Conservation (phyloP, 2,113 vertebrate species). For the Forbesichthys papilliferus region DNA sequence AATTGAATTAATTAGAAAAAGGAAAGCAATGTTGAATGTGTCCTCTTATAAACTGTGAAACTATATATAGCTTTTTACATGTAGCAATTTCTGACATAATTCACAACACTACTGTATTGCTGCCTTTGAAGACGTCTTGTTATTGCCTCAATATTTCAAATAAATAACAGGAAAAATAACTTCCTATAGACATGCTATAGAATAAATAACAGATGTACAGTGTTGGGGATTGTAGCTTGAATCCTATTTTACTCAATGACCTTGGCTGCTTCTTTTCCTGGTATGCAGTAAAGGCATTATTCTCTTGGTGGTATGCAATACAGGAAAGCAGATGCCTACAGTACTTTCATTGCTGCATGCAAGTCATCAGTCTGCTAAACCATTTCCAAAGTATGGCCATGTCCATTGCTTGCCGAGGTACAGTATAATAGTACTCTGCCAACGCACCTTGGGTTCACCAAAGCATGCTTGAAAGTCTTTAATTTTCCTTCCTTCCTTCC, state of each 20-base stretch:
- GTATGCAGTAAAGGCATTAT: slow-evolving; percentile 47
- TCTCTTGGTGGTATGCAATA: slow-evolving; percentile 43
- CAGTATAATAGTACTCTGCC: background rate
- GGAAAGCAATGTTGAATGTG: slow-evolving; percentile 13
- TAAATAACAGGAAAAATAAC: slow-evolving; percentile 34
- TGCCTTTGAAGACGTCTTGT: slow-evolving; percentile 18
- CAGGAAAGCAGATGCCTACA: slow-evolving; percentile 30
- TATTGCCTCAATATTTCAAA: slow-evolving; percentile 26
- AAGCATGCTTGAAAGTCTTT: background rate
- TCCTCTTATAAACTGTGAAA: slow-evolving; percentile 20
- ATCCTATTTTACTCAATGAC: slow-evolving; percentile 58
- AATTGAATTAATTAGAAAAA: background rate
- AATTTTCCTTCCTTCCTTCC: too few species aligned
- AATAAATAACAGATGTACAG: slow-evolving; percentile 61
- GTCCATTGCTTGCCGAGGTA: background rate
- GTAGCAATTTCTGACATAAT: slow-evolving; percentile 3
- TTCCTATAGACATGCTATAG: slow-evolving; percentile 21
- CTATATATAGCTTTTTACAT: slow-evolving; percentile 18
- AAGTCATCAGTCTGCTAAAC: slow-evolving; percentile 50
- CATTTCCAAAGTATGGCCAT: slow-evolving; percentile 45
- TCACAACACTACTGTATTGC: background rate
- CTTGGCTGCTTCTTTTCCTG: slow-evolving; percentile 54
- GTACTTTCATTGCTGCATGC: slow-evolving; percentile 40
- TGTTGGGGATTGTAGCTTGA: slow-evolving; percentile 52
- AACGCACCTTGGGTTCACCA: background rate